phyloP scores from a whole-genome alignment of 2,113 vertebrate genomes.

The Stercorarius parasiticus region DNA sequence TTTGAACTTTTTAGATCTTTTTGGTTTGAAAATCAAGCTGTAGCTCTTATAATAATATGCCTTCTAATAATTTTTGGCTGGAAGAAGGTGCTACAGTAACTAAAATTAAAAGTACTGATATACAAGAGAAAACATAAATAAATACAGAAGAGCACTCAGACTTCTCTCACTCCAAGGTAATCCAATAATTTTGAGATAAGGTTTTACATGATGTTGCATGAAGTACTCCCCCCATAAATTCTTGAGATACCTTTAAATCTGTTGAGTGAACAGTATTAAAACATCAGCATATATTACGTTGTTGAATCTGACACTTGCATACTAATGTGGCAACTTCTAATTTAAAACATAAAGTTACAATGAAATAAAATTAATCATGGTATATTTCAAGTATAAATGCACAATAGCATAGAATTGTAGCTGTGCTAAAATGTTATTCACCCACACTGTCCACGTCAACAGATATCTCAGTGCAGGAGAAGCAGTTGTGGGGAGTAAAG shows the following conservation, averaged over 20 bases:
- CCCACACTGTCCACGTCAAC: accelerated
- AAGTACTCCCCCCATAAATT: not conserved
- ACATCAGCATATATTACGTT: not conserved
- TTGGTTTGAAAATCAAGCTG: not conserved
- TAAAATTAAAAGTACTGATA: not conserved
- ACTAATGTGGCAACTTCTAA: not conserved
- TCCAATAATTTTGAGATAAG: not conserved
- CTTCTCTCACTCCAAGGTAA: not conserved
- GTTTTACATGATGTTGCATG: not conserved
- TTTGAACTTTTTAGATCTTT: not conserved
- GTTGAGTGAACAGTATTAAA: not conserved
- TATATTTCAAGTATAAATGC: not conserved
- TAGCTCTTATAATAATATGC: not conserved
- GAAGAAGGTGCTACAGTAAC: not conserved
- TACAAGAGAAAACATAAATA: not conserved
- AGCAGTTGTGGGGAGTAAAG: not conserved
- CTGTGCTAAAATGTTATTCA: not conserved
- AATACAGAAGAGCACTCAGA: not conserved
- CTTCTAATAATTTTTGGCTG: not conserved
- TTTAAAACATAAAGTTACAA: not conserved
- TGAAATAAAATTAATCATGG: not conserved
- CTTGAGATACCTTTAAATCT: not conserved
- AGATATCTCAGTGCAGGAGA: not conserved
- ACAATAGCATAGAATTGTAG: not conserved
- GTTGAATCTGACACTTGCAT: not conserved